Conservation (phyloP, 1,140 invertebrate genomes). For the Achatina immaculata region DNA sequence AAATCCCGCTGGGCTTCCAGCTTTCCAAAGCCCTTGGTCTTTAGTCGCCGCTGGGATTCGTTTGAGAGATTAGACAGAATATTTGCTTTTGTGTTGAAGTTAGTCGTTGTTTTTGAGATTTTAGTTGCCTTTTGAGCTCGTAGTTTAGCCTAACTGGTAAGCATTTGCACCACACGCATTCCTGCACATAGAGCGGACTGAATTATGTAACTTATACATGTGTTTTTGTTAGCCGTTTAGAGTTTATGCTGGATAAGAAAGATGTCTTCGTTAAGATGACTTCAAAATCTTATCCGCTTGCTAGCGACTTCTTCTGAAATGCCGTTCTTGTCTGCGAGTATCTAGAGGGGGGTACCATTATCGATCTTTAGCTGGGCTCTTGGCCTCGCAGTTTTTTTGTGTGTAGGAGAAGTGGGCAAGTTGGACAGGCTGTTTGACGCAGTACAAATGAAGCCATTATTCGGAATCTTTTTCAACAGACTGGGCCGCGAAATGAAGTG, state of each 20-base stretch:
- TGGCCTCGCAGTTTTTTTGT: neutral
- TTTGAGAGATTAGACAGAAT: neutral
- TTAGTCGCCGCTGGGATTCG: neutral
- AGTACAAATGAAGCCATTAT: conserved; percentile 17
- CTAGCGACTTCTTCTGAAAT: too few relatives aligned
- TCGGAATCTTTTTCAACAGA: neutral
- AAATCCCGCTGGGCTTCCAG: neutral
- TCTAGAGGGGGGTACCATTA: neutral
- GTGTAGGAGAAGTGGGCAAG: neutral
- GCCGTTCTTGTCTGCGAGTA: neutral
- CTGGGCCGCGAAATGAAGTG: neutral
- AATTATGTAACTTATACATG: too few relatives aligned
- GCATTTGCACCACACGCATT: too few relatives aligned
- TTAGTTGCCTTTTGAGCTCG: neutral
- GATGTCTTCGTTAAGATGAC: too few relatives aligned
- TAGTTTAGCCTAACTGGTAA: neutral
- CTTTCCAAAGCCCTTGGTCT: neutral
- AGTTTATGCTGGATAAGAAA: too few relatives aligned
- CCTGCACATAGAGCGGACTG: too few relatives aligned
- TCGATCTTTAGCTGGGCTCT: conserved; percentile 5
- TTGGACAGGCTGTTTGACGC: neutral
- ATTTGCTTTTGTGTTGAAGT: too few relatives aligned
- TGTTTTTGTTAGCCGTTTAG: too few relatives aligned
- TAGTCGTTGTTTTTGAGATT: neutral
- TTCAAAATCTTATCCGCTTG: too few relatives aligned